Evolutionary conservation across 2,113 vertebrate genomes (phyloP).

Genomic region (Cryptomyrus ogoouensis): DNA sequence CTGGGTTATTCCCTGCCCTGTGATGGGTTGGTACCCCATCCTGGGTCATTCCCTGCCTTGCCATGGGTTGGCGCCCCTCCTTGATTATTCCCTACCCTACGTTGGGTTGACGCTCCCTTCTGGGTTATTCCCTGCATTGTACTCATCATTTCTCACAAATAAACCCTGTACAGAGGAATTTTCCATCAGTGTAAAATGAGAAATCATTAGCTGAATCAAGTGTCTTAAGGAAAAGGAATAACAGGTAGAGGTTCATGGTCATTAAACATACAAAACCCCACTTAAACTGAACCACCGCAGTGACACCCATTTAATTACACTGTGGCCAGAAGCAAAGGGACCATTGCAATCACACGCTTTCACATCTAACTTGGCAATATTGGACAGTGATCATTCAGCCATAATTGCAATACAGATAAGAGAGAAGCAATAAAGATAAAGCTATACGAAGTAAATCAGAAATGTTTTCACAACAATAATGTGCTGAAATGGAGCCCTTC

Average conservation of each 20-base stretch:
- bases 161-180: not conserved
- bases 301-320: not conserved
- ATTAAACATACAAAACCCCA: not conserved
- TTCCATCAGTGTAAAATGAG: not conserved
- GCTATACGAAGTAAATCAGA: not conserved
- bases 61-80: not conserved
- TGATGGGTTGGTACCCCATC: not conserved
- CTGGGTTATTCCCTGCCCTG: not conserved
- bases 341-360: not conserved
- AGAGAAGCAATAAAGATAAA: slow-evolving; percentile 8
- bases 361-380: not conserved
- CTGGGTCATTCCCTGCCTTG: not conserved
- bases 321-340: not conserved
- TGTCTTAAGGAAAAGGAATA: not conserved
- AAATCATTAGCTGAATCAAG: not conserved
- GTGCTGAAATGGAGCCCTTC: slow-evolving; percentile 22
- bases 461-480: slow-evolving; percentile 29
- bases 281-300: not conserved
- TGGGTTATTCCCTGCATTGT: not conserved
- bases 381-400: not conserved
- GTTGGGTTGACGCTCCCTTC: not conserved
- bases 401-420: slow-evolving; percentile 22
- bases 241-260: not conserved
- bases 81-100: not conserved
- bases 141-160: not conserved